These are phyloP conservation scores for Alauda arvensis DNA, from an alignment of 2,797 vertebrate genomes.

Conservation along the genomic window DNA sequence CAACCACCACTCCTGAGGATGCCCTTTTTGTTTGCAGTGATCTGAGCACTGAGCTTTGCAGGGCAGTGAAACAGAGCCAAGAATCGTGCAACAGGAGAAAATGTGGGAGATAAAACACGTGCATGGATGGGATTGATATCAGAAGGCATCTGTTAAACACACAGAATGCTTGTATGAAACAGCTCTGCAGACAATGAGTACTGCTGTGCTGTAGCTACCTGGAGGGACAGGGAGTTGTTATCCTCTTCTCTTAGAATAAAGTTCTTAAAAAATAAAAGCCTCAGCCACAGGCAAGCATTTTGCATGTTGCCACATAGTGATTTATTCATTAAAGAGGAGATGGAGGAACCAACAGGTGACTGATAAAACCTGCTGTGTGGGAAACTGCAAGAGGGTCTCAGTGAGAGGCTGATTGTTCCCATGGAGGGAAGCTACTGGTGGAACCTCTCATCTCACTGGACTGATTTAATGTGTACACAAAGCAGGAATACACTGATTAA, in stretches of 20 bases:
- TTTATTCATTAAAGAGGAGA: not conserved
- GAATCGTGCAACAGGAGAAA: not conserved
- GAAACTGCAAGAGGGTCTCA: not conserved
- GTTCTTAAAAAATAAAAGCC: not conserved
- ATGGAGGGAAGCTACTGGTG: not conserved
- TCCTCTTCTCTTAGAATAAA: not conserved
- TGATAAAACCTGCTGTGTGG: not conserved
- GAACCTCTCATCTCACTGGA: not conserved
- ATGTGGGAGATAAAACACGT: not conserved
- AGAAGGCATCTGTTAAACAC: constrained; percentile 28
- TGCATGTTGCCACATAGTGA: not conserved
- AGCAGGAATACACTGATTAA: not conserved
- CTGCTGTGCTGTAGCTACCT: not conserved
- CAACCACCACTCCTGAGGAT: not conserved
- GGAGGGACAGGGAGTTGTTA: not conserved
- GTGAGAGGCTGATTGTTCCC: not conserved
- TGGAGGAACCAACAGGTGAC: not conserved
- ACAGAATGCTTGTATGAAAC: not conserved
- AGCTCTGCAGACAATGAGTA: not conserved
- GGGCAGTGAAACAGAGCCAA: not conserved
- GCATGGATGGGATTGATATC: not conserved
- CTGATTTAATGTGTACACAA: not conserved
- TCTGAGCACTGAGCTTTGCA: not conserved
- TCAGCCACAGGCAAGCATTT: not conserved
- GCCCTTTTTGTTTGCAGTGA: not conserved